Conservation (phyloP, 2,888 invertebrate species). For the Dicranocentrus wangi region DNA sequence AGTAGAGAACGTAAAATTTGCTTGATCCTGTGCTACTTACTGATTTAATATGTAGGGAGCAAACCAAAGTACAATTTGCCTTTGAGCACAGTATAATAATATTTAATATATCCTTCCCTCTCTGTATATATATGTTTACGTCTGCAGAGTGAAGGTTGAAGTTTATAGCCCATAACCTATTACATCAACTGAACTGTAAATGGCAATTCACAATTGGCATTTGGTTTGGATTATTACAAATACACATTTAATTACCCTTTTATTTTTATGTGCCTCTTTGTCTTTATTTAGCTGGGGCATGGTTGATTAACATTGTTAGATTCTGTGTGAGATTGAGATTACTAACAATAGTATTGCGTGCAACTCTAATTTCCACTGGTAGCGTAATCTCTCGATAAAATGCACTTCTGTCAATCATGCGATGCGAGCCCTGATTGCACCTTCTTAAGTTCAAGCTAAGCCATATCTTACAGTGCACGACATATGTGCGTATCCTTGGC, state of each 20-base stretch:
- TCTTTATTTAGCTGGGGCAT: neutral
- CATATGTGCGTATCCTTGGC: no score
- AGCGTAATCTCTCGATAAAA: no score
- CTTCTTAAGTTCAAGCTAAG: no score
- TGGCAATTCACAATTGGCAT: neutral
- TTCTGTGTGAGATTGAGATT: neutral
- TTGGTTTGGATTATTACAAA: neutral
- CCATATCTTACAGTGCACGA: no score
- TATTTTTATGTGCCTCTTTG: neutral
- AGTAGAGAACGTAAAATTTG: neutral
- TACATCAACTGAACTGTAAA: slow-evolving; percentile 24
- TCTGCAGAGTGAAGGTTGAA: neutral
- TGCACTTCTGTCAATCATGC: no score
- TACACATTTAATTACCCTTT: neutral
- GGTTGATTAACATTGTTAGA: neutral
- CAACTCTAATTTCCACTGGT: no score
- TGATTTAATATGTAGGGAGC: neutral
- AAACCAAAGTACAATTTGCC: neutral
- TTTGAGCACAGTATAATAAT: no score
- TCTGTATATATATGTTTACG: neutral
- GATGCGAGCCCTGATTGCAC: no score
- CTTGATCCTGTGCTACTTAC: slow-evolving; percentile 23
- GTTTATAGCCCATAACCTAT: slow-evolving; percentile 36
- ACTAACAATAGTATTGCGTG: no score
- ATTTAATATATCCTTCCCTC: no score